A percentile compares a stretch with the other conserved stretches of the same genome.
Evolutionary conservation across 2,113 vertebrate species (phyloP).

Genomic region (Coryphaenoides rupestris): DNA sequence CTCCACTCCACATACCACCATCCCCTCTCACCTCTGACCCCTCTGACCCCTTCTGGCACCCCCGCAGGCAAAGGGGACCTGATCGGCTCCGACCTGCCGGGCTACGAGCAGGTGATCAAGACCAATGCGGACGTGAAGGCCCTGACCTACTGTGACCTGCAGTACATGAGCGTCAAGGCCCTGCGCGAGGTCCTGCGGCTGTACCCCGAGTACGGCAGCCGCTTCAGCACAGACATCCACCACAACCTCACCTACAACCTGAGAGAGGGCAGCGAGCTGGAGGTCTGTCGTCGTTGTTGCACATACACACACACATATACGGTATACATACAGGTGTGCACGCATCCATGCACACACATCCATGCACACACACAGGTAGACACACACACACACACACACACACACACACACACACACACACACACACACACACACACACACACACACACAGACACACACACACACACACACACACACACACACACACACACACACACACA

Average conservation of each 20-base stretch:
- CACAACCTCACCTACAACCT: slow-evolving; percentile 95
- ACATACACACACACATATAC: background rate
- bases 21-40: background rate
- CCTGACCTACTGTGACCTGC: slow-evolving; percentile 93
- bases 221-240: slow-evolving; percentile 85
- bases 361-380: background rate
- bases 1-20: background rate
- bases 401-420: background rate
- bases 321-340: background rate
- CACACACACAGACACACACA: background rate
- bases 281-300: too few relatives aligned
- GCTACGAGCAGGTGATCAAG: slow-evolving; percentile 84
- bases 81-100: slow-evolving; percentile 87
- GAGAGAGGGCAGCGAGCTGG: slow-evolving; percentile 79
- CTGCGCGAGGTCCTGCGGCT: slow-evolving; percentile 86
- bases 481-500: background rate
- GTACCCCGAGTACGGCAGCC: slow-evolving; percentile 87
- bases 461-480: background rate
- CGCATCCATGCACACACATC: background rate
- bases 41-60: background rate
- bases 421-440: background rate
- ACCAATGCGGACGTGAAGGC: slow-evolving; percentile 93
- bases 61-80: slow-evolving; percentile 91
- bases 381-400: background rate
- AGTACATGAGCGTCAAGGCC: slow-evolving; percentile 85